Evolutionary conservation across 2,113 vertebrate genomes (phyloP), one percentile per base, ranked within the genome.

Genomic region (Bettongia penicillata): DNA sequence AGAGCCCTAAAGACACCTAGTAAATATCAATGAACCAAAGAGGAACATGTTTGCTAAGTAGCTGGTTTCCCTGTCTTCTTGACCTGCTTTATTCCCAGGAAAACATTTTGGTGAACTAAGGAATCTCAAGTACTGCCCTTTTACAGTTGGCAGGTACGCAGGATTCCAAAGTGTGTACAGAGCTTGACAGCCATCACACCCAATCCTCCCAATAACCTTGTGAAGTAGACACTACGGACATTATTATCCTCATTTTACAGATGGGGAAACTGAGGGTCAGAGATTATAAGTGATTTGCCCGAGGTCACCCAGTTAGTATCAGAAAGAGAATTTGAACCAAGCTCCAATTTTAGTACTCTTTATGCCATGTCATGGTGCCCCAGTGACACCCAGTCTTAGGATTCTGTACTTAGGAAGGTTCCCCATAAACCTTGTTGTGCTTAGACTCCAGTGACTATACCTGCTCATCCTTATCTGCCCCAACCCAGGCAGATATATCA

Each of bases 1-100:
- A 7, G 0, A 37, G 12, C 26, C 26, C 0, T 2, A 0, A 19
- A n/a, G 90, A 28, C 2, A 91, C 48, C 43, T 52, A 8, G 37
- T 37, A 51, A 90, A 92, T 50, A 90, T 24, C 68, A 23, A 0
- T 11, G 37, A 23, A 23, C 51, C n/a, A n/a, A 7, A 3, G 12
- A 7, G 16, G n/a, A 48, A 5, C 12, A n/a, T n/a, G 61, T n/a
- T 16, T 19, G 14, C 31, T n/a, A n/a, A 77, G 37, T 23, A 23
- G 68, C 19, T 22, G 68, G 1, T 84, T 43, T 84, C 37, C 53
- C 28, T 92, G 43, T 6, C 43, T 48, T 68, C 89, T 55, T 51
- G n/a, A 2, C 8, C 51, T 93, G n/a, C 52, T 47, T 89, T 90
- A 51, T 93, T 94, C 92, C 22, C 37, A 19, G 51, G 53, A 94